These are phyloP conservation scores for Monochamus alternatus DNA, from an alignment of 2,888 invertebrate species.

Conservation along the genomic window DNA sequence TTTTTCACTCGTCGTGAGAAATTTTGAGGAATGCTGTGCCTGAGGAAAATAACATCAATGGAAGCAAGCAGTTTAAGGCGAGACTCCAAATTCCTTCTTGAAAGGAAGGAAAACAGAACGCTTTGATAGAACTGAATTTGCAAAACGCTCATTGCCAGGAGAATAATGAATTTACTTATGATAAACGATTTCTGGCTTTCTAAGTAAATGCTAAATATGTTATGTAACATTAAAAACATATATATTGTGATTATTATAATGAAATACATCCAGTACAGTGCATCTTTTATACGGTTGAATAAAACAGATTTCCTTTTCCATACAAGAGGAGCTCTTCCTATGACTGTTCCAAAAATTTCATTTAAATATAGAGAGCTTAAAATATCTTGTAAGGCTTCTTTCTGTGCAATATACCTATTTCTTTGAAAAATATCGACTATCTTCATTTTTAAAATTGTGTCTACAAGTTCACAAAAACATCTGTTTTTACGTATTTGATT, in stretches of 20 bases:
- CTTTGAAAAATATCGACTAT: neutral
- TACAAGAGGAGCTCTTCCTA: neutral
- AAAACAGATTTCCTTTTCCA: neutral
- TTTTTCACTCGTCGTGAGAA: neutral
- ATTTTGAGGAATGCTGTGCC: neutral
- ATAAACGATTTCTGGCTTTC: neutral
- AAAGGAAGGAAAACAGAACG: neutral
- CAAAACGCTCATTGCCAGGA: neutral
- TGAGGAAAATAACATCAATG: neutral
- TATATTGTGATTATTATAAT: neutral
- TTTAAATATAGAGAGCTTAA: neutral
- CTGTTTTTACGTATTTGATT: neutral
- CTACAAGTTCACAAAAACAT: neutral
- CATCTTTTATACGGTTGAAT: neutral
- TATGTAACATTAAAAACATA: neutral
- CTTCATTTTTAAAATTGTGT: neutral
- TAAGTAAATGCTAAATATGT: neutral
- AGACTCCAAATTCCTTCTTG: neutral
- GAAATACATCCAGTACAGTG: neutral
- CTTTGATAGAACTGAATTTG: neutral
- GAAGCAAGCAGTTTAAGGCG: neutral
- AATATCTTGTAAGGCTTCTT: neutral
- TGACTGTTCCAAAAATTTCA: neutral
- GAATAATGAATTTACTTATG: neutral
- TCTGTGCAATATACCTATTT: neutral